A percentile compares a stretch with the other conserved stretches of the same genome.
These are phyloP conservation scores for Periophthalmodon schlosseri DNA, from an alignment of 2,113 vertebrate genomes.

Conservation along the genomic window DNA sequence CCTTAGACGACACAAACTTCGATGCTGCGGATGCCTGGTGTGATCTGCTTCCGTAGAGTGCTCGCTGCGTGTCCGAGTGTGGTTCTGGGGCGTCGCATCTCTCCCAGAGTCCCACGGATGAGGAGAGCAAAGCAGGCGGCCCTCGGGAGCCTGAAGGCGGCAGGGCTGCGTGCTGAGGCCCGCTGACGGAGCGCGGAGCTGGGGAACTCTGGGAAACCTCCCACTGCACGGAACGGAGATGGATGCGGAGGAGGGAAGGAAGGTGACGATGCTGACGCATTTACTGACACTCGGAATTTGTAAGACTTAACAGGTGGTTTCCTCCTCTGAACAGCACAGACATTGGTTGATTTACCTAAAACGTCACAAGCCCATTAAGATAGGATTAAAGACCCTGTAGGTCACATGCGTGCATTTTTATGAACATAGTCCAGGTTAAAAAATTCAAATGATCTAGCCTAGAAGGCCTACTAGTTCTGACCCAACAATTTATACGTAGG, in stretches of 20 bases:
- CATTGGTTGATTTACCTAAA: too few relatives aligned
- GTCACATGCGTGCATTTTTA: too few relatives aligned
- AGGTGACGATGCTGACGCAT: neutral
- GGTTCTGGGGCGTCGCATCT: slow-evolving; percentile 65
- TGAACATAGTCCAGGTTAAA: too few relatives aligned
- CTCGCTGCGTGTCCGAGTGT: slow-evolving; percentile 52
- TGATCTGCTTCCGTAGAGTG: slow-evolving; percentile 28
- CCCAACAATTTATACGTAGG: too few relatives aligned
- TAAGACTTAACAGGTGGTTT: neutral
- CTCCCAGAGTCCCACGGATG: slow-evolving; percentile 42
- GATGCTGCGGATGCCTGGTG: slow-evolving; percentile 52
- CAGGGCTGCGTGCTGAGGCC: neutral
- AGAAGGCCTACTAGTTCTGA: too few relatives aligned
- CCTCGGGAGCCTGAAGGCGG: slow-evolving; percentile 5
- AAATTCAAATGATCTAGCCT: too few relatives aligned
- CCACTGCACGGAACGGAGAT: neutral
- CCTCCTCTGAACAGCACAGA: neutral
- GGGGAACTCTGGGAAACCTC: neutral
- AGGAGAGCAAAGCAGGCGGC: slow-evolving; percentile 22
- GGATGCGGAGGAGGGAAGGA: neutral
- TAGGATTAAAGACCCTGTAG: too few relatives aligned
- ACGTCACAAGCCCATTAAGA: too few relatives aligned
- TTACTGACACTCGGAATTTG: neutral
- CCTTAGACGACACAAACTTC: slow-evolving; percentile 55
- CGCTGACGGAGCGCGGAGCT: neutral